A percentile compares a stretch with the other conserved stretches of the same genome.
phyloP scores from a whole-genome alignment of 2,888 invertebrate genomes.

The Myopa testacea region DNA sequence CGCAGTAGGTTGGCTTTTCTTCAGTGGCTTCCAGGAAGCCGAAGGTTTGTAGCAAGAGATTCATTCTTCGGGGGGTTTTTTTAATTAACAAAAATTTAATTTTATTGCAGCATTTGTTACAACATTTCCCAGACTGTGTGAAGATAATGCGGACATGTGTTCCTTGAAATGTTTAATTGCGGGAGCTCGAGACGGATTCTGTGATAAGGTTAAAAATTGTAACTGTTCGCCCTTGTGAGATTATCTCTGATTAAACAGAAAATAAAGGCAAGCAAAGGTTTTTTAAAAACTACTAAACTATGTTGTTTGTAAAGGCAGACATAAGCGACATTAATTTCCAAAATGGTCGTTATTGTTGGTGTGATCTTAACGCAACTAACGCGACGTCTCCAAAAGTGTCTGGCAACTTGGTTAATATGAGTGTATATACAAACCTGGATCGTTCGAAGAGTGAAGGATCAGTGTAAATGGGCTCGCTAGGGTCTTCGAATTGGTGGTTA shows the following conservation, averaged over 20 bases:
- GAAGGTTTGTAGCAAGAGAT: neutral
- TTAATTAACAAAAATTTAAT: neutral
- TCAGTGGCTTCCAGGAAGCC: neutral
- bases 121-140: slow-evolving; percentile 51
- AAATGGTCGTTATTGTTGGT: no score
- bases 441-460: slow-evolving; percentile 92
- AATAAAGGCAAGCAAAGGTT: neutral
- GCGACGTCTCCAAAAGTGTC: no score
- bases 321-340: no score
- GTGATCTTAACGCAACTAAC: no score
- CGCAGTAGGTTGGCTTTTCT: neutral
- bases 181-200: slow-evolving; percentile 59
- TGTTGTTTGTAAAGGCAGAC: no score
- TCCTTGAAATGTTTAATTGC: slow-evolving; percentile 53
- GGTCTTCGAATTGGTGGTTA: slow-evolving; percentile 78
- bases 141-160: slow-evolving; percentile 56
- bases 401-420: no score
- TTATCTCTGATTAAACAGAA: neutral
- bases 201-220: slow-evolving; percentile 56
- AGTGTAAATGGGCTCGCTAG: slow-evolving; percentile 93
- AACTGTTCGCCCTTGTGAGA: slow-evolving; percentile 53
- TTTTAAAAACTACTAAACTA: no score
- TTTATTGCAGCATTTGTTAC: slow-evolving; percentile 2
- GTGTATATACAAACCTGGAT: slow-evolving; percentile 71
- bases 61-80: neutral